Evolutionary conservation across 2,888 invertebrate genomes (phyloP).

Genomic region (Drosophila tripunctata): DNA sequence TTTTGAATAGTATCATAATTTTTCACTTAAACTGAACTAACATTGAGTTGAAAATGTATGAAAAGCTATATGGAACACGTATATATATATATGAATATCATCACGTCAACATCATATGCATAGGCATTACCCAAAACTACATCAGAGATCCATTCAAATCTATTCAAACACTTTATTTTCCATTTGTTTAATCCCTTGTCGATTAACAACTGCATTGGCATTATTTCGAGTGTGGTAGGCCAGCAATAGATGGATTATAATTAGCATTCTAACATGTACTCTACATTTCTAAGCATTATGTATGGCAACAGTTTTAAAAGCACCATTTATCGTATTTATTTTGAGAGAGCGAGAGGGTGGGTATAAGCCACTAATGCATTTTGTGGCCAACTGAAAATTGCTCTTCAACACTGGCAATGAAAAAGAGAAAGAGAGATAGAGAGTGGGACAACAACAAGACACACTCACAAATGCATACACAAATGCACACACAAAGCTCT

Average conservation of each 20-base stretch:
- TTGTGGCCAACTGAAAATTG: constrained; percentile 68
- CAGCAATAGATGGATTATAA: constrained; percentile 28
- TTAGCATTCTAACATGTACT: constrained; percentile 24
- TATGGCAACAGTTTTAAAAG: constrained; percentile 29
- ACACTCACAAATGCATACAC: constrained; percentile 6
- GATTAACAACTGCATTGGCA: constrained; percentile 13
- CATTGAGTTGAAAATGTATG: too few species aligned
- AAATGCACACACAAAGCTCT: constrained; percentile 17
- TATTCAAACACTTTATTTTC: not conserved
- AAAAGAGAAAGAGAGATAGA: too few species aligned
- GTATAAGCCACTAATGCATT: constrained; percentile 69
- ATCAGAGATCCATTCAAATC: not conserved
- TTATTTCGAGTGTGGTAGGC: constrained; percentile 15
- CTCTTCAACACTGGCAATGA: constrained; percentile 34
- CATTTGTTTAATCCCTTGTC: constrained; percentile 1
- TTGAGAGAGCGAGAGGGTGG: not conserved
- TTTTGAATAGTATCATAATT: too few species aligned
- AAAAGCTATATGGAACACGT: too few species aligned
- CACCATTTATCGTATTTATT: constrained; percentile 19
- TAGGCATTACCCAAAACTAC: not conserved
- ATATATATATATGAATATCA: not conserved
- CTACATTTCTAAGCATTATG: constrained; percentile 21
- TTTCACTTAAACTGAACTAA: too few species aligned
- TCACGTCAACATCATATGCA: not conserved
- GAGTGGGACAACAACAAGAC: constrained; percentile 16